Percentiles rank a stretch among this genome's conserved stretches.
Evolutionary conservation across 2,888 invertebrate genomes (phyloP).

Genomic region (Meteorus cinctellus): DNA sequence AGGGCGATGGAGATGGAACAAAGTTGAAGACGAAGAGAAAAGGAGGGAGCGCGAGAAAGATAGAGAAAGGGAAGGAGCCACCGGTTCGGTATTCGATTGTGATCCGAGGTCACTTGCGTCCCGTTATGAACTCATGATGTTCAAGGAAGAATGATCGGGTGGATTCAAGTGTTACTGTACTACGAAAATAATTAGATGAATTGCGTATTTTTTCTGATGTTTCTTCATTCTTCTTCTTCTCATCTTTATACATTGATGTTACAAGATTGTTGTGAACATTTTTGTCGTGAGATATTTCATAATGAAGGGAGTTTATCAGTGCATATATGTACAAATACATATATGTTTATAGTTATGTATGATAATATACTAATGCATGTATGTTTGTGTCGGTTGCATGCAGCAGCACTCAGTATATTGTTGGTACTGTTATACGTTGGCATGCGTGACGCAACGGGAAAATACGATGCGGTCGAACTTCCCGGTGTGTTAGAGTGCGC

Average conservation of each 20-base stretch:
- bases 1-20: neutral
- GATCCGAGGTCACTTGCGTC: slow-evolving; percentile 37
- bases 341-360: neutral
- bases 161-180: slow-evolving; percentile 11
- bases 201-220: neutral
- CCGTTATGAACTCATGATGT: slow-evolving; percentile 26
- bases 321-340: neutral
- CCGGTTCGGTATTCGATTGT: slow-evolving; percentile 35
- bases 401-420: slow-evolving; percentile 34
- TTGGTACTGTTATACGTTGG: slow-evolving; percentile 68
- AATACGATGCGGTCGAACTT: slow-evolving; percentile 61
- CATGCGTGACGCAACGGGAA: slow-evolving; percentile 70
- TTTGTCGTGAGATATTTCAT: slow-evolving; percentile 7
- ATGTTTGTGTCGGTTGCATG: slow-evolving; percentile 2
- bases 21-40: neutral
- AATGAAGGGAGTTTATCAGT: slow-evolving; percentile 17
- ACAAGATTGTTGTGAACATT: neutral
- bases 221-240: neutral
- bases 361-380: neutral
- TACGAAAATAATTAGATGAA: slow-evolving; percentile 2
- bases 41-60: neutral
- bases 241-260: neutral
- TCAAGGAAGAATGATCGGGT: neutral
- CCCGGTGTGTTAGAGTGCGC: slow-evolving; percentile 51
- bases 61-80: neutral